Conservation (phyloP, 2,797 vertebrate genomes). For the Sebastes glaucus region DNA sequence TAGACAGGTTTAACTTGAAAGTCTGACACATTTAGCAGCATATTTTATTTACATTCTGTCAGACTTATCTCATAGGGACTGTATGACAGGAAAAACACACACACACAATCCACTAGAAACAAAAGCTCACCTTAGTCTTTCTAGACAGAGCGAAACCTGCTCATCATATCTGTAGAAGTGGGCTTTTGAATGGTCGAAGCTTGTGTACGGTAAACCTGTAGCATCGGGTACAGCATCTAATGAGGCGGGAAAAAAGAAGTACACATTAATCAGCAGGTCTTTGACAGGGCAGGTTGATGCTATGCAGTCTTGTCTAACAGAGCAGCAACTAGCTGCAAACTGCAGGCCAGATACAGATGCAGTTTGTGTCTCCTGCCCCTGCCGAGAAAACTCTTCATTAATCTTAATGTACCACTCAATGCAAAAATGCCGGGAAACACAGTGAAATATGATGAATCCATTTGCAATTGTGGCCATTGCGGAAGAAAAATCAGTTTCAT, state of each 20-base stretch:
- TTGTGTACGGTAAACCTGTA: conserved; percentile 91
- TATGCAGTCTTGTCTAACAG: neutral
- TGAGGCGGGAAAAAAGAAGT: neutral
- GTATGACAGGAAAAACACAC: neutral
- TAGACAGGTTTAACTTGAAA: neutral
- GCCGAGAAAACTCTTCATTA: neutral
- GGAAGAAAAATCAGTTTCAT: neutral
- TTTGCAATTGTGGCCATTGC: neutral
- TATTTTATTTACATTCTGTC: neutral
- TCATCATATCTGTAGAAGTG: conserved; percentile 98
- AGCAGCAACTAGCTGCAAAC: neutral
- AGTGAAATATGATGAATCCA: neutral
- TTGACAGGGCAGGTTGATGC: neutral
- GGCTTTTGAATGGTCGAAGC: conserved; percentile 95
- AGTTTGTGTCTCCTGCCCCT: neutral
- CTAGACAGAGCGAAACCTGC: conserved; percentile 94
- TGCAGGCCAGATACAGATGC: neutral
- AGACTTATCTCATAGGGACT: neutral
- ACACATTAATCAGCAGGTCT: neutral
- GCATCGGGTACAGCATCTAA: conserved; percentile 88
- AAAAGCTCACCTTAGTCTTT: conserved; percentile 89
- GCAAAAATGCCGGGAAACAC: neutral
- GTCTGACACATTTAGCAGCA: neutral
- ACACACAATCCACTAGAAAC: neutral
- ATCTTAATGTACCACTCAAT: neutral